phyloP scores from a whole-genome alignment of 1,140 invertebrate genomes.

The Cephus cinctus region DNA sequence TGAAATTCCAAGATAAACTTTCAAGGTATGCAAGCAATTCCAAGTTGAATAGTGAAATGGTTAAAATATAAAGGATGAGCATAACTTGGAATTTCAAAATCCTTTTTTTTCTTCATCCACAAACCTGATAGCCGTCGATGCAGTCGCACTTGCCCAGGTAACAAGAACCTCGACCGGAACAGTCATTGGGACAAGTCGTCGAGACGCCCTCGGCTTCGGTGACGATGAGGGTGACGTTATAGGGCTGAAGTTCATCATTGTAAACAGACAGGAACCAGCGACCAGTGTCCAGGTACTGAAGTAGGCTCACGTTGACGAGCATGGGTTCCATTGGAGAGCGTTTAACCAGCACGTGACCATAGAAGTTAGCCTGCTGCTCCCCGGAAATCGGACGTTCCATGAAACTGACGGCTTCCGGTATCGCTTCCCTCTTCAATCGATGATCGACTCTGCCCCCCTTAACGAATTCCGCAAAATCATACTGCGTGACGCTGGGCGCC shows the following conservation, averaged over 20 bases:
- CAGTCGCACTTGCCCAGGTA: slow-evolving; percentile 94
- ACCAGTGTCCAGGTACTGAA: slow-evolving; percentile 89
- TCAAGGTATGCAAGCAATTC: neutral
- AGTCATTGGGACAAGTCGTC: slow-evolving; percentile 91
- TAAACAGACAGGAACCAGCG: slow-evolving; percentile 94
- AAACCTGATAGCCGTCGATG: slow-evolving; percentile 90
- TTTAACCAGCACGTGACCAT: slow-evolving; percentile 47
- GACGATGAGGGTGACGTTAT: slow-evolving; percentile 77
- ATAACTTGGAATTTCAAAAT: slow-evolving; percentile 1
- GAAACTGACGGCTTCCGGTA: slow-evolving; percentile 46
- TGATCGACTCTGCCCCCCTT: slow-evolving; percentile 79
- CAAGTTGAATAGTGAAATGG: neutral
- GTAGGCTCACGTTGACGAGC: slow-evolving; percentile 78
- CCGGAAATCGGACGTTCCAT: slow-evolving; percentile 43
- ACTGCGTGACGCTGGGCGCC: slow-evolving; percentile 90
- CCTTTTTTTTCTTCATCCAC: slow-evolving; percentile 43
- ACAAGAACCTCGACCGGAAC: slow-evolving; percentile 92
- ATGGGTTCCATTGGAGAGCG: slow-evolving; percentile 63
- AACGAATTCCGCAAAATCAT: slow-evolving; percentile 92
- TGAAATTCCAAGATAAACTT: slow-evolving; percentile 23
- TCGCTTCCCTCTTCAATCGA: slow-evolving; percentile 60
- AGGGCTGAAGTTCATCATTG: slow-evolving; percentile 87
- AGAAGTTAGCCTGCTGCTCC: slow-evolving; percentile 11
- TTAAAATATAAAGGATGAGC: neutral
- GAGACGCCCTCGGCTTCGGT: slow-evolving; percentile 83